Evolutionary conservation across 2,797 vertebrate genomes (phyloP).

Genomic region (Leptoclinus maculatus): DNA sequence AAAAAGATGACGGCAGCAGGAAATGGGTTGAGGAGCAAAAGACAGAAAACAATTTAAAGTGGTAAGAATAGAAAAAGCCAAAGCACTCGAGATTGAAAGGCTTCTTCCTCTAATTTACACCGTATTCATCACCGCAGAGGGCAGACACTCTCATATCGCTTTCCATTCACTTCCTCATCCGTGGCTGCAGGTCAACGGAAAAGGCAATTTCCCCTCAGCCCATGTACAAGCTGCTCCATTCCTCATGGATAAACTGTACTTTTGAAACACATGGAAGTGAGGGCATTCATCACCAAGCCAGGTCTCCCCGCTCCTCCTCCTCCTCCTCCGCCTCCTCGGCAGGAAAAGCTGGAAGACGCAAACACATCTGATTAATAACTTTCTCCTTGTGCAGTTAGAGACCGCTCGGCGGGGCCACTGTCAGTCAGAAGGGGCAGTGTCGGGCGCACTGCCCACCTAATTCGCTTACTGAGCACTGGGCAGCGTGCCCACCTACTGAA

Average conservation of each 20-base stretch:
- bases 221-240: slow-evolving; percentile 69
- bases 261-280: slow-evolving; percentile 74
- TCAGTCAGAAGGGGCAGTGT: slow-evolving; percentile 64
- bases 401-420: slow-evolving; percentile 60
- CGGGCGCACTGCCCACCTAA: slow-evolving; percentile 70
- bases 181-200: slow-evolving; percentile 76
- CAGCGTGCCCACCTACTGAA: slow-evolving; percentile 64
- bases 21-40: slow-evolving; percentile 45
- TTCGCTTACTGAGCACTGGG: slow-evolving; percentile 73
- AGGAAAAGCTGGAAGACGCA: slow-evolving; percentile 58
- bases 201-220: slow-evolving; percentile 78
- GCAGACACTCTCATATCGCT: slow-evolving; percentile 71
- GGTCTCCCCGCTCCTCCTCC: slow-evolving; percentile 11
- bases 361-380: slow-evolving; percentile 76
- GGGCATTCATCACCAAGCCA: slow-evolving; percentile 78
- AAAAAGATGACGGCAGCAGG: slow-evolving; percentile 25
- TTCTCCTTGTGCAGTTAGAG: slow-evolving; percentile 75
- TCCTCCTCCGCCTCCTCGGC: slow-evolving; percentile 30
- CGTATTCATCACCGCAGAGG: slow-evolving; percentile 76
- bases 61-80: slow-evolving; percentile 46
- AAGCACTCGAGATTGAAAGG: slow-evolving; percentile 67
- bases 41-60: slow-evolving; percentile 68
- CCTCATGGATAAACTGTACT: slow-evolving; percentile 82
- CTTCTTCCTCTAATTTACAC: slow-evolving; percentile 73
- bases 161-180: slow-evolving; percentile 75